Evolutionary conservation across 2,888 invertebrate genomes (phyloP).

Genomic region (Coenonympha glycerion): DNA sequence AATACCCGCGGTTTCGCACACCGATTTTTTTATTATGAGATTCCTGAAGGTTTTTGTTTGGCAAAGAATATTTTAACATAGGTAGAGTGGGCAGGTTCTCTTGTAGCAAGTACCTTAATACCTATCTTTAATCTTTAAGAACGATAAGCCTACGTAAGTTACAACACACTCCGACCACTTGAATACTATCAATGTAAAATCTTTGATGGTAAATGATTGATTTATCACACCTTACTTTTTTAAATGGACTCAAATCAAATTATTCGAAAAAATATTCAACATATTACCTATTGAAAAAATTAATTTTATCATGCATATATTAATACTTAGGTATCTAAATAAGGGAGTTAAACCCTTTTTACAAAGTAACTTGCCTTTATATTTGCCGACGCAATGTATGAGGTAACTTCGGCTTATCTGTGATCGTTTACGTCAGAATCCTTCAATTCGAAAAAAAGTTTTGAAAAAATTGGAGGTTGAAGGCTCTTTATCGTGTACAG

Average conservation of each 20-base stretch:
- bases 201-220: too few relatives aligned
- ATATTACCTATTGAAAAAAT: too few relatives aligned
- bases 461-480: too few relatives aligned
- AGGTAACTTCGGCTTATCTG: slow-evolving; percentile 22
- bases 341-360: neutral
- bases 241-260: too few relatives aligned
- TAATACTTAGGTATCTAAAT: neutral
- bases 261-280: too few relatives aligned
- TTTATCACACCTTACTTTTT: too few relatives aligned
- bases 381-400: neutral
- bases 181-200: too few relatives aligned
- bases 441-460: slow-evolving; percentile 6
- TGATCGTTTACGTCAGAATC: slow-evolving; percentile 24
- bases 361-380: too few relatives aligned
- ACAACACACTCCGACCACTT: too few relatives aligned
- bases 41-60: neutral
- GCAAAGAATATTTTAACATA: neutral
- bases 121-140: too few relatives aligned
- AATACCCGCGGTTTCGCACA: slow-evolving; percentile 1
- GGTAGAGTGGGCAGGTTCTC: neutral
- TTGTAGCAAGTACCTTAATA: neutral
- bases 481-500: slow-evolving; percentile 24
- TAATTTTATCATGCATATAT: too few relatives aligned
- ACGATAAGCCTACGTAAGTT: too few relatives aligned
- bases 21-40: neutral